Conservation (phyloP, 2,888 invertebrate genomes). For the Chrysolina americana region DNA sequence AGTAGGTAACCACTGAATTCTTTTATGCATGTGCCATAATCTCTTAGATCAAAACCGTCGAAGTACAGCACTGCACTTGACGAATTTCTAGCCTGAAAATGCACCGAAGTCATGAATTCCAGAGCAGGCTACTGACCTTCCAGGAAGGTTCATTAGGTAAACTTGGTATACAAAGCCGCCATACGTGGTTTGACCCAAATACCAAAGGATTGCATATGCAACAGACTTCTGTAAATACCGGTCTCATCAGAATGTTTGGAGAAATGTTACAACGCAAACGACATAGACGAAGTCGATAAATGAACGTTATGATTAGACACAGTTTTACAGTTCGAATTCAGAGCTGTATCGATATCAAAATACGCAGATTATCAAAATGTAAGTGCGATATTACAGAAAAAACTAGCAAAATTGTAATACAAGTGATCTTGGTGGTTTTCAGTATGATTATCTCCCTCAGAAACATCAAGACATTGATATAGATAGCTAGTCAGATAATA, state of each 20-base stretch:
- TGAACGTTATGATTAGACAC: no score
- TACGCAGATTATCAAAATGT: no score
- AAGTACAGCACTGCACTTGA: background rate
- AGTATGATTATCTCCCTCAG: no score
- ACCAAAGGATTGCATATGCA: background rate
- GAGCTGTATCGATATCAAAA: no score
- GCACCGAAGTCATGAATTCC: background rate
- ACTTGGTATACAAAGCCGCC: constrained; percentile 8
- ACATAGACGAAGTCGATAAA: background rate
- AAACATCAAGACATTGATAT: no score
- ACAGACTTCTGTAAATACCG: constrained; percentile 2
- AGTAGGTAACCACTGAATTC: no score
- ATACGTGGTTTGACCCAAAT: constrained; percentile 21
- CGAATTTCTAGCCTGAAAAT: background rate
- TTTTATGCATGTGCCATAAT: no score
- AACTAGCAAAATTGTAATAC: no score
- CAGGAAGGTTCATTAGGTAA: constrained; percentile 20
- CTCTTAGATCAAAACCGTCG: background rate
- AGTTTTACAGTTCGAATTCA: no score
- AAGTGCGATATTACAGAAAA: no score
- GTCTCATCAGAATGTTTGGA: background rate
- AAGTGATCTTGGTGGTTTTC: no score
- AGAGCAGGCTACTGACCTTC: constrained; percentile 16
- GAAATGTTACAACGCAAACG: background rate
- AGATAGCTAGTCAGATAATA: no score